phyloP scores from a whole-genome alignment of 1,140 invertebrate species.

The Lordiphosa clarofinis region DNA sequence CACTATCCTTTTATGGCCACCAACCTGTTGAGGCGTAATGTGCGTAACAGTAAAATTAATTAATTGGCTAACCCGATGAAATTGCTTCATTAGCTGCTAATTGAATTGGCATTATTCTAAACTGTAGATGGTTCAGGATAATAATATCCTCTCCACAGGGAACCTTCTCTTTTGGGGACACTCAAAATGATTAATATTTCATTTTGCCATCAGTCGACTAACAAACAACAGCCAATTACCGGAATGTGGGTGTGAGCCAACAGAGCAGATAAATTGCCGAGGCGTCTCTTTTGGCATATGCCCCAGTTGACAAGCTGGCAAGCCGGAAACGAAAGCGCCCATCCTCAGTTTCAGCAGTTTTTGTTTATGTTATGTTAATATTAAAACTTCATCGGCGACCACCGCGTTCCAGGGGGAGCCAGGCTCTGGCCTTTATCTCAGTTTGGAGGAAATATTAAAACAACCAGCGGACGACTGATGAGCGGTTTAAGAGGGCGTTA shows the following conservation, averaged over 20 bases:
- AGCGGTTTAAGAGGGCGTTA: conserved; percentile 52
- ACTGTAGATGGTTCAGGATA: conserved; percentile 1
- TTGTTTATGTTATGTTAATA: conserved; percentile 59
- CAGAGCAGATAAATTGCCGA: conserved; percentile 14
- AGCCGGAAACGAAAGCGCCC: conserved; percentile 7
- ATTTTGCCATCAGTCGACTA: conserved; percentile 7
- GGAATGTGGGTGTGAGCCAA: no score
- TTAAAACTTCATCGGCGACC: conserved; percentile 17
- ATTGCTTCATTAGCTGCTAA: conserved; percentile 62
- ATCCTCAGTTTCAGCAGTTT: conserved; percentile 16
- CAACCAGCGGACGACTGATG: conserved; percentile 36
- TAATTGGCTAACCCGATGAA: conserved; percentile 33
- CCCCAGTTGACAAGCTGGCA: conserved; percentile 11
- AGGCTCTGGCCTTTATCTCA: conserved; percentile 54
- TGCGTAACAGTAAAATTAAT: conserved; percentile 35
- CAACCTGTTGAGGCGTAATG: conserved; percentile 53
- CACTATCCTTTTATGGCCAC: conserved; percentile 37
- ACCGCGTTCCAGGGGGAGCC: background rate
- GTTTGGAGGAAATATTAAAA: conserved; percentile 68
- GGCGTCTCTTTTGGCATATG: conserved; percentile 4
- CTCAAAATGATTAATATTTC: conserved; percentile 37
- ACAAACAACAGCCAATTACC: conserved; percentile 9
- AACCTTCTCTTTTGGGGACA: background rate
- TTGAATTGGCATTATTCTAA: conserved; percentile 42
- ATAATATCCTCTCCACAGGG: conserved; percentile 1